Percentiles rank a stretch among this genome's conserved stretches.
phyloP scores from a whole-genome alignment of 2,113 vertebrate species.

The Columba livia region DNA sequence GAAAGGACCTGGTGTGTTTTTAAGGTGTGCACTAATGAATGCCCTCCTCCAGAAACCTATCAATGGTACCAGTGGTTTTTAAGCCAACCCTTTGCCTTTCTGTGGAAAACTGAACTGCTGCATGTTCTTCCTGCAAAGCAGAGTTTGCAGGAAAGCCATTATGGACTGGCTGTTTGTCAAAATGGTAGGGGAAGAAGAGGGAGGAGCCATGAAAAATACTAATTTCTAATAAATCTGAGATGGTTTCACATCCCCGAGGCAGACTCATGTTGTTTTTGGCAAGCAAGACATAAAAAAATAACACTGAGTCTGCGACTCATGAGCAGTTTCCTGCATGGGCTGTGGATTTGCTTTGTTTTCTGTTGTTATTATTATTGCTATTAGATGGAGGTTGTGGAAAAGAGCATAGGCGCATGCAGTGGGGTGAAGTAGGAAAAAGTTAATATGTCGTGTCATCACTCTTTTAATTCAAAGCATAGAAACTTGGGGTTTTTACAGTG shows the following conservation, averaged over 20 bases:
- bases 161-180: neutral
- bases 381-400: constrained; percentile 49
- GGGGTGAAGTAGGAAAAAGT: constrained; percentile 60
- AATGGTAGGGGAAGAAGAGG: neutral
- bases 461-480: constrained; percentile 61
- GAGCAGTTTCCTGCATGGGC: constrained; percentile 66
- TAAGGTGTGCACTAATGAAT: neutral
- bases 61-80: neutral
- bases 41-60: neutral
- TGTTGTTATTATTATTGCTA: constrained; percentile 45
- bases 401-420: neutral
- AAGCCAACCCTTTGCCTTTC: neutral
- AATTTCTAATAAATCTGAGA: constrained; percentile 55
- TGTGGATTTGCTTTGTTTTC: constrained; percentile 54
- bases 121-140: neutral
- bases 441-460: constrained; percentile 68
- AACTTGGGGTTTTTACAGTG: constrained; percentile 12
- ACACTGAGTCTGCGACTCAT: constrained; percentile 42
- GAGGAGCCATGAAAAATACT: constrained; percentile 48
- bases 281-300: constrained; percentile 48
- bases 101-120: neutral
- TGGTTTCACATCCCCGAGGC: constrained; percentile 50
- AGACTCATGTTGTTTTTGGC: constrained; percentile 70
- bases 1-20: neutral
- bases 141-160: constrained; percentile 11